Conservation (phyloP, 2,113 vertebrate species). For the Gopherus evgoodei region DNA sequence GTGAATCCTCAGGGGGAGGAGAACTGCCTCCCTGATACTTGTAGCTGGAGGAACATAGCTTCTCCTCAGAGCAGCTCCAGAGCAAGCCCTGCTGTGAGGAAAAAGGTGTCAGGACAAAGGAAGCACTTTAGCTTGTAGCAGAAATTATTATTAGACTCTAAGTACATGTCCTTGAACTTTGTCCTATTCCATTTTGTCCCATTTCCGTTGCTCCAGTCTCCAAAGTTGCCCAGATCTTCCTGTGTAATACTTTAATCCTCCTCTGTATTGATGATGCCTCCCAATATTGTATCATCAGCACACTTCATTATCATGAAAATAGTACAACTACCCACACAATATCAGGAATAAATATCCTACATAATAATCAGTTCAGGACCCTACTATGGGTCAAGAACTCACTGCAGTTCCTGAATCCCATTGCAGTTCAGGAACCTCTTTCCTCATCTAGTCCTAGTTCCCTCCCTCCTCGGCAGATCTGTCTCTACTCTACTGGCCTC, state of each 20-base stretch:
- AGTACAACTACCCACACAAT: not conserved
- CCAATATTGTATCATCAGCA: not conserved
- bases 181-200: not conserved
- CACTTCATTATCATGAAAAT: not conserved
- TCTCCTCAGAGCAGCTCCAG: too few species aligned
- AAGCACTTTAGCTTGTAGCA: too few species aligned
- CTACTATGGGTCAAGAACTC: not conserved
- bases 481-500: not conserved
- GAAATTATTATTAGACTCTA: too few species aligned
- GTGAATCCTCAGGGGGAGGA: too few species aligned
- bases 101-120: too few species aligned
- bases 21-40: too few species aligned
- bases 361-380: not conserved
- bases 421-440: not conserved
- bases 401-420: not conserved
- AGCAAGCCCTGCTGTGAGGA: too few species aligned
- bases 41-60: too few species aligned
- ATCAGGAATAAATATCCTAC: not conserved
- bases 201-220: not conserved
- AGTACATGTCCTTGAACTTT: not conserved
- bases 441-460: not conserved
- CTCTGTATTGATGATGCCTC: not conserved
- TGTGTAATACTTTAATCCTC: not conserved
- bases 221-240: not conserved
- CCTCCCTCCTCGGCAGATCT: not conserved